Base-by-base conservation (phyloP, 1,140 invertebrate genomes). In the Acromyrmex charruanus region DNA sequence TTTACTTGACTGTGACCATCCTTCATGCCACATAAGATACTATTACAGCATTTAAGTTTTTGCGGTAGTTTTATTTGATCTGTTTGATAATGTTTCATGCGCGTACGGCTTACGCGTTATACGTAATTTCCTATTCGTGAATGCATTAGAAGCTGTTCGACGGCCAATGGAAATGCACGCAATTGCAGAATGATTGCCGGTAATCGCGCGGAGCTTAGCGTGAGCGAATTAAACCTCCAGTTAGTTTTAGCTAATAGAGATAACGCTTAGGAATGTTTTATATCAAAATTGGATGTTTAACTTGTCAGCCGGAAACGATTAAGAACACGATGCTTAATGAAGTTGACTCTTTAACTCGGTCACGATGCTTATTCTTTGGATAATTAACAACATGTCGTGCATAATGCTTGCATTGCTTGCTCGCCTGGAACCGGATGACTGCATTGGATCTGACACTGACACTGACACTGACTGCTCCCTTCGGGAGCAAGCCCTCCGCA, bases 401-500 rank as follows among this genome's bases (percentile, higher is more conserved):
- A 55, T 71, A 35, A 69, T n/a, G 14, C 25, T 59, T 5, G 14
- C 14, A 18, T 3, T 82, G 53, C 55, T 18, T 49, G 68, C 55
- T 59, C 51, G 10, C 39, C 14, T 75, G 55, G 35, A 74, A 84
- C 69, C 69, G 80, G 80, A 84, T 74, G 69, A 63, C 80, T 84
- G 69, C 55, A 61, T 84, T 39, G 39, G 80, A 74, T 84, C 80
- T 84, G 80, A 84, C 80, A 75, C 80, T 84, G 75, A 77, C 59
- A 77, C 39, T 77, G 79, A 81, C 79, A 81, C 80, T 84, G 80
- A 84, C 80, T 75, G 80, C 58, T 84, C 69, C 80, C 80, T 59
- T 75, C 80, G 69, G 55, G 55, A 49, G 39, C 69, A 74, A 84
- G 53, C 39, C 51, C 80, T 84, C 18, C n/a, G 80, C 69, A 84